Evolutionary conservation across 1,140 invertebrate species (phyloP).

Genomic region (Formica exsecta): DNA sequence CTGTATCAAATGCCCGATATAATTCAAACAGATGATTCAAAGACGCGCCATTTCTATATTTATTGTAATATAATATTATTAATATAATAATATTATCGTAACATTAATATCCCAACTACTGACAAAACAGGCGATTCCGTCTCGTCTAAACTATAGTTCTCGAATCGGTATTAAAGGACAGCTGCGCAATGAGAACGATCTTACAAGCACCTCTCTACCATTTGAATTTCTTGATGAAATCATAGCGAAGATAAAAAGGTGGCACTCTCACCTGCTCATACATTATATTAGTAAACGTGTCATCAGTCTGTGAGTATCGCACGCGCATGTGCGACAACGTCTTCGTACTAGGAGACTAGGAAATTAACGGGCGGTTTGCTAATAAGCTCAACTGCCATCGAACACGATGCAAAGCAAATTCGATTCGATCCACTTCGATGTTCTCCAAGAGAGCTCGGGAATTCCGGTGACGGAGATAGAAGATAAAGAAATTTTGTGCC

Average conservation of each 20-base stretch:
- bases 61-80: background rate
- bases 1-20: background rate
- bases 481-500: background rate
- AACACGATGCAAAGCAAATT: conserved; percentile 28
- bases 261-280: conserved; percentile 60
- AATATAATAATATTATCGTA: no score
- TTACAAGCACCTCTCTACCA: background rate
- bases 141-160: conserved; percentile 9
- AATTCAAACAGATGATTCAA: background rate
- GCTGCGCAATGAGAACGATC: conserved; percentile 43
- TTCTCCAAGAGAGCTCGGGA: background rate
- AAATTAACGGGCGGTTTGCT: conserved; percentile 18
- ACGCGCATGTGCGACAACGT: background rate
- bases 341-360: background rate
- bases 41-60: background rate
- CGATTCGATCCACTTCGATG: conserved; percentile 24
- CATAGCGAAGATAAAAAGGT: conserved; percentile 51
- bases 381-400: background rate
- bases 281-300: conserved; percentile 31
- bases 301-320: conserved; percentile 7
- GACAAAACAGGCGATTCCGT: background rate
- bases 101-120: conserved; percentile 56
- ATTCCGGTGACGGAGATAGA: background rate
- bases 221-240: conserved; percentile 65
- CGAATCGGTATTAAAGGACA: conserved; percentile 31